Evolutionary conservation across 2,113 vertebrate species (phyloP).

Genomic region (Isichthys henryi): DNA sequence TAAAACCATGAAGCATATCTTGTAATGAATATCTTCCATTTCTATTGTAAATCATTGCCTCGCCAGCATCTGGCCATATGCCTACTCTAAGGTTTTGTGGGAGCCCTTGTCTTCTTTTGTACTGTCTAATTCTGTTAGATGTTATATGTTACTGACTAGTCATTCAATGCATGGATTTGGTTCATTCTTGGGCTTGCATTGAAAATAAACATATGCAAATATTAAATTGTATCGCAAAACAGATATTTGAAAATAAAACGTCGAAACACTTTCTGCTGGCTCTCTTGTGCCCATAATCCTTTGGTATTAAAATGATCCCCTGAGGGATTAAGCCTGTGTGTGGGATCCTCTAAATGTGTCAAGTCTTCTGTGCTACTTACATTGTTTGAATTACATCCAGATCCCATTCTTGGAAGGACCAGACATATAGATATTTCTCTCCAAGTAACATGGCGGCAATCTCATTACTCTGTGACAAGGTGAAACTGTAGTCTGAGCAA

Average conservation of each 20-base stretch:
- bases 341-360: slow-evolving; percentile 14
- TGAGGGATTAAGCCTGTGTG: slow-evolving; percentile 22
- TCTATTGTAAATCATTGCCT: background rate
- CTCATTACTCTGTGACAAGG: slow-evolving; percentile 40
- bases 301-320: slow-evolving; percentile 28
- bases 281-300: slow-evolving; percentile 37
- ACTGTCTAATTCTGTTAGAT: background rate
- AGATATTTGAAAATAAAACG: slow-evolving; percentile 17
- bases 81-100: background rate
- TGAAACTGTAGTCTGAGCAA: slow-evolving; percentile 28
- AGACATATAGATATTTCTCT: slow-evolving; percentile 21
- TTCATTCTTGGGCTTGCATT: background rate
- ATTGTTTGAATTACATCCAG: slow-evolving; percentile 31
- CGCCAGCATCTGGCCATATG: background rate
- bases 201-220: background rate
- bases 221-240: background rate
- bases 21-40: background rate
- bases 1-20: background rate
- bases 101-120: background rate
- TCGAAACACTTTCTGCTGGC: slow-evolving; percentile 11
- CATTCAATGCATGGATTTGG: background rate
- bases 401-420: slow-evolving; percentile 27
- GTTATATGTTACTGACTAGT: background rate
- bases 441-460: slow-evolving; percentile 31
- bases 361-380: slow-evolving; percentile 23